Evolutionary conservation across 2,888 invertebrate genomes (phyloP), one percentile per base, ranked within the genome.

Genomic region (Listrodromus nycthemerus): DNA sequence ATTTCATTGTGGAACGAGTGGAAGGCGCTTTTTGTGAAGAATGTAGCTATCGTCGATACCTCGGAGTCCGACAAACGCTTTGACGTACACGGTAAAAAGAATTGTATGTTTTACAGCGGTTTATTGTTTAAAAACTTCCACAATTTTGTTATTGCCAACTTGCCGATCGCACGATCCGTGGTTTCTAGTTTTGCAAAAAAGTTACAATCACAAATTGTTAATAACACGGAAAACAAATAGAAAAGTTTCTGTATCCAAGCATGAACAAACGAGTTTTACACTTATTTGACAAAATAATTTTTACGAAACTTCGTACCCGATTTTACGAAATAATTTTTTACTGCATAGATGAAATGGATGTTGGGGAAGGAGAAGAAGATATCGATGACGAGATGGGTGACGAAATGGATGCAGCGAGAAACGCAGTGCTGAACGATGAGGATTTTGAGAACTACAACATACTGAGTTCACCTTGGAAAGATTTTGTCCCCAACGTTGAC

Each of bases 391-490:
- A 93, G 19, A 16, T 67, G 61, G 81, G 89, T 2, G 94, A 95
- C 89, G 94, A 94, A 24, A 86, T 94, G 4, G 95, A 95, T 91
- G 89, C 94, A 74, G 93, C 94, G 71, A 94, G 95, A 61, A 95
- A 95, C 89, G 94, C 95, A 83, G 91, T 93, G 16, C 89, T 96
- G 63, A 95, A 95, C 90, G 94, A 95, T 65, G 91, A 91, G 50
- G 95, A 95, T 87, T 95, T 96, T 85, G 90, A 94, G 33, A 94
- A 95, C 85, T 96, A 96, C 91, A 93, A 94, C 71, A 91, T 94
- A 81, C 94, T 94, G 81, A 91, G 92, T 13, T 92, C 94, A 83
- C 95, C 95, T 0, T 96, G 96, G 96, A 91, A 94, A 75, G 91
- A 93, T 63, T 92, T 95, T 52, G 89, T 94, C 74, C 94, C 94